Conservation (phyloP, 1,140 invertebrate species). For the Phymastichus coffea region DNA sequence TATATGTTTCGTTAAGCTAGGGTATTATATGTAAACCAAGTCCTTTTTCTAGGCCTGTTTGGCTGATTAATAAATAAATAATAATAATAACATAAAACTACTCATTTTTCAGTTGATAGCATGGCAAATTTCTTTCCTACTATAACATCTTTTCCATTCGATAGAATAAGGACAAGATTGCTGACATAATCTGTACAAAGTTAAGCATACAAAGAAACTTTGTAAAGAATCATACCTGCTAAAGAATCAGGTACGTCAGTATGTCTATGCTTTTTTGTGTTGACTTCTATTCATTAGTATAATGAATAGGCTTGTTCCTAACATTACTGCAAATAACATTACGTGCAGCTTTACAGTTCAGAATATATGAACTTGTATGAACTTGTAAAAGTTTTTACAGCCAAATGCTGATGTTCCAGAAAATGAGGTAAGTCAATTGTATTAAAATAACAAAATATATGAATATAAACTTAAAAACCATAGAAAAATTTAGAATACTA, state of each 20-base stretch:
- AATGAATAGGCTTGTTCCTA: constrained; percentile 69
- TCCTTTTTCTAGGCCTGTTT: too few relatives aligned
- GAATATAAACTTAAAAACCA: too few relatives aligned
- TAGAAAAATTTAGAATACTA: too few relatives aligned
- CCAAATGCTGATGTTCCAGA: not conserved
- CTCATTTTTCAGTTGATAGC: constrained; percentile 78
- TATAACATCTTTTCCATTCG: too few relatives aligned
- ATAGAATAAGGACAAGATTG: constrained; percentile 90
- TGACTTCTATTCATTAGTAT: not conserved
- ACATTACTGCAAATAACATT: constrained; percentile 85
- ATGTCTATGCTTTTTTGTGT: constrained; percentile 7
- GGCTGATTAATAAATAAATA: too few relatives aligned
- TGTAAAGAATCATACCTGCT: too few relatives aligned
- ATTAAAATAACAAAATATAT: too few relatives aligned
- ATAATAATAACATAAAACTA: constrained; percentile 59
- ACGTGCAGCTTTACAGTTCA: constrained; percentile 85
- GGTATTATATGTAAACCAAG: too few relatives aligned
- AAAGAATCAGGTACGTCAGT: constrained; percentile 59
- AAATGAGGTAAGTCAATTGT: constrained; percentile 4
- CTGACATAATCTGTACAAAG: constrained; percentile 84
- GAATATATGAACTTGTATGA: constrained; percentile 68
- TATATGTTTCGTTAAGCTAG: too few relatives aligned
- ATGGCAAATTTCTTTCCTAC: constrained; percentile 79
- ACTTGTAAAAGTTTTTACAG: too few relatives aligned
- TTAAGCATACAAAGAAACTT: constrained; percentile 71